These are phyloP conservation scores for Drosophila nebulosa DNA, from an alignment of 1,140 invertebrate species.

Conservation along the genomic window DNA sequence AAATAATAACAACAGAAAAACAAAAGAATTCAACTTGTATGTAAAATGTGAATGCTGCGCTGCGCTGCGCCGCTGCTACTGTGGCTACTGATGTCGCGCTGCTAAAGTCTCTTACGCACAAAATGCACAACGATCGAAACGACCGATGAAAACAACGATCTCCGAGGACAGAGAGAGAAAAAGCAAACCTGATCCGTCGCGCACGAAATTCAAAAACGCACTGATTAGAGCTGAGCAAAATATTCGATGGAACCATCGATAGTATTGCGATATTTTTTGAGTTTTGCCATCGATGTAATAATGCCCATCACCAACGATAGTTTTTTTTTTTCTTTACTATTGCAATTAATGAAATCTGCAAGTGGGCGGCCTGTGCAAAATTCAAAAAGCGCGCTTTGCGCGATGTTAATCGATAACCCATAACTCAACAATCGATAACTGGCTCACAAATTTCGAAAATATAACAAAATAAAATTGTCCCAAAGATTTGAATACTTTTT, in stretches of 20 bases:
- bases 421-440: no score
- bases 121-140: slow-evolving; percentile 31
- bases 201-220: slow-evolving; percentile 58
- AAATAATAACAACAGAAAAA: slow-evolving; percentile 13
- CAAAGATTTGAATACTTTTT: no score
- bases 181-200: slow-evolving; percentile 33
- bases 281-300: no score
- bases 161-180: neutral
- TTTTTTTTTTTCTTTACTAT: no score
- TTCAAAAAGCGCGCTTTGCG: no score
- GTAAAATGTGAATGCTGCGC: slow-evolving; percentile 3
- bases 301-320: neutral
- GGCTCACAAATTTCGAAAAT: no score
- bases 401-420: no score
- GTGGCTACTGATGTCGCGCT: no score
- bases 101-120: slow-evolving; percentile 15
- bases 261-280: neutral
- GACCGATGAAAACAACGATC: neutral
- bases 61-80: no score
- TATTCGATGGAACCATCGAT: neutral
- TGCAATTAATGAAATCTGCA: no score
- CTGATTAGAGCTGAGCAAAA: slow-evolving; percentile 27
- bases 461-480: no score
- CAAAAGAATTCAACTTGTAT: slow-evolving; percentile 37
- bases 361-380: no score